Evolutionary conservation across 2,113 vertebrate species (phyloP).

Genomic region (Symphodus melops): DNA sequence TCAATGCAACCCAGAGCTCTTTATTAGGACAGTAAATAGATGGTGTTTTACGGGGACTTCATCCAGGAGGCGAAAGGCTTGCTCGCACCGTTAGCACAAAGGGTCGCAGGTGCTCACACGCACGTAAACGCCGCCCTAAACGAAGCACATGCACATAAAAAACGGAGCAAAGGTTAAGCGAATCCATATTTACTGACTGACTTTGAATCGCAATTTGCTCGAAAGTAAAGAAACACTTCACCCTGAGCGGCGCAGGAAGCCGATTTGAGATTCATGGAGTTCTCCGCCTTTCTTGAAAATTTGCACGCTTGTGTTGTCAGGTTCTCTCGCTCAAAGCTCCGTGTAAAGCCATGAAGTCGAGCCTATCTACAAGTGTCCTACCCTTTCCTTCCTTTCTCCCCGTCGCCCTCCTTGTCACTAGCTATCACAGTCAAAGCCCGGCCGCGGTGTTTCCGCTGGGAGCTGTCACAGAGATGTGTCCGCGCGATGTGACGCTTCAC

Average conservation of each 20-base stretch:
- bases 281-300: constrained; percentile 8
- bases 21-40: constrained; percentile 61
- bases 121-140: constrained; percentile 49
- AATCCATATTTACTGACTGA: constrained; percentile 28
- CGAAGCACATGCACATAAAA: constrained; percentile 45
- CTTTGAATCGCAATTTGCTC: constrained; percentile 31
- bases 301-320: constrained; percentile 35
- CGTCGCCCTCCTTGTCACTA: constrained; percentile 74
- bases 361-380: constrained; percentile 72
- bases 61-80: constrained; percentile 10
- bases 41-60: constrained; percentile 39
- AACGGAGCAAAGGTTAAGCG: constrained; percentile 43
- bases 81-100: constrained; percentile 10
- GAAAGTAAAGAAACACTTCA: background rate
- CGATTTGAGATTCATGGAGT: constrained; percentile 45
- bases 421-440: constrained; percentile 73
- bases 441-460: constrained; percentile 62
- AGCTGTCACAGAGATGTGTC: constrained; percentile 77
- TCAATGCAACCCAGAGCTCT: constrained; percentile 37
- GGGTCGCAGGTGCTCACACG: constrained; percentile 38
- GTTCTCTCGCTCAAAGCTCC: constrained; percentile 40
- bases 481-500: constrained; percentile 73
- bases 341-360: constrained; percentile 62
- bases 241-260: constrained; percentile 13
- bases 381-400: constrained; percentile 70